Percentiles rank a stretch among this genome's conserved stretches.
Evolutionary conservation across 2,888 invertebrate species (phyloP).

Genomic region (Drosophila mimetica): DNA sequence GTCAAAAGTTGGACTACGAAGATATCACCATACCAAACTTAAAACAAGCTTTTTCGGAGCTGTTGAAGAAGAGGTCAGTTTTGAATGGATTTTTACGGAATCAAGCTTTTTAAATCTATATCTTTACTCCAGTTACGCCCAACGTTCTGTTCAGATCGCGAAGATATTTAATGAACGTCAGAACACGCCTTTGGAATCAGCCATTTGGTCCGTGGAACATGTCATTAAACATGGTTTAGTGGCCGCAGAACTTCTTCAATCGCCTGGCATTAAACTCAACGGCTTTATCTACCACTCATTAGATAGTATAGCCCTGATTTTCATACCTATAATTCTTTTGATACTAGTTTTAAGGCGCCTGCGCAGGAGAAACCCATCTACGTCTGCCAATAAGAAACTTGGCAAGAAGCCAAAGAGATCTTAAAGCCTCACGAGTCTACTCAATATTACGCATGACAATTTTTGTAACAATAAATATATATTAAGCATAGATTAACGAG

Average conservation of each 20-base stretch:
- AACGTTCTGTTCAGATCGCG: slow-evolving; percentile 84
- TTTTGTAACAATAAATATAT: slow-evolving; percentile 22
- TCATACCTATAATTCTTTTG: slow-evolving; percentile 9
- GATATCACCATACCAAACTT: slow-evolving; percentile 86
- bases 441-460: neutral
- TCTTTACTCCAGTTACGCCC: slow-evolving; percentile 61
- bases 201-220: slow-evolving; percentile 87
- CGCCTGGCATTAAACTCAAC: slow-evolving; percentile 78
- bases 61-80: slow-evolving; percentile 86
- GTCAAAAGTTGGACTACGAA: slow-evolving; percentile 86
- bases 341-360: neutral
- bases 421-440: slow-evolving; percentile 3
- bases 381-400: neutral
- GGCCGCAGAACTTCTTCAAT: slow-evolving; percentile 67
- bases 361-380: neutral
- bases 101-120: no score
- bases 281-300: slow-evolving; percentile 83
- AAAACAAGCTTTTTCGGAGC: slow-evolving; percentile 86
- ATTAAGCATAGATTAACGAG: slow-evolving; percentile 3
- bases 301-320: slow-evolving; percentile 71
- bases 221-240: slow-evolving; percentile 82
- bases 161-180: slow-evolving; percentile 86
- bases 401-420: slow-evolving; percentile 28
- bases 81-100: neutral
- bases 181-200: slow-evolving; percentile 85